Base-by-base conservation (phyloP, 2,113 vertebrate species). In the Festucalex cinctus region DNA sequence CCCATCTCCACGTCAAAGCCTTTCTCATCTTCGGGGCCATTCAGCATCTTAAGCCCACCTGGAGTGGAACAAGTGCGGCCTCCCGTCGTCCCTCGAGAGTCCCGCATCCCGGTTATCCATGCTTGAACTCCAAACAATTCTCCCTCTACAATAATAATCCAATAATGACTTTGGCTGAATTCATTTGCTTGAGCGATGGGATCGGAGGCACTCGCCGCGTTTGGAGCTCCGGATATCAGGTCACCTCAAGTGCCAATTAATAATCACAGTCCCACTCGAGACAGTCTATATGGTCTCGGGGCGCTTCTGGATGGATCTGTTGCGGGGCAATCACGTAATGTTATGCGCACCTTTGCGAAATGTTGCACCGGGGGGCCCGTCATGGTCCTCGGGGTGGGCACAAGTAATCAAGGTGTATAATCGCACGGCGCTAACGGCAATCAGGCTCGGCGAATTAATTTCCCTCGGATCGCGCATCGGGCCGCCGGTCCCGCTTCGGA, bases 371-470 rank as follows among this genome's bases (percentile, higher is more conserved):
- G 76, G 78, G 77, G 69, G 73, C 70, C 73, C 75, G 88, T 88
- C 85, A 77, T 75, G 89, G 90, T 88, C 88, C 90, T 91, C 79
- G 79, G 88, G 90, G 86, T 88, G 86, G 88, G 83, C 88, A 89
- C 80, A 48, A n/a, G 88, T 91, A 93, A 93, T 93, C 91, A 93
- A 89, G 86, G 83, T 87, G 90, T 86, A 92, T 92, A 92, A 92
- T 92, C 88, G 88, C 85, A 85, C 82, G 78, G 88, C 83, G 64
- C 84, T 91, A 89, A 91, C 90, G 79, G 90, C 90, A 92, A 92
- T 92, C 91, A 92, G 85, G 84, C 84, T 85, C 76, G 85, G 82
- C 84, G 81, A 88, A 92, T 92, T 92, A 90, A 91, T 91, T 89
- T 62, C 24, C 82, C 74, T 90, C 77, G 77, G 89, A 90, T 91